Evolutionary conservation across 2,113 vertebrate genomes (phyloP), one percentile per base, ranked within the genome.

Genomic region (Saiga tatarica): DNA sequence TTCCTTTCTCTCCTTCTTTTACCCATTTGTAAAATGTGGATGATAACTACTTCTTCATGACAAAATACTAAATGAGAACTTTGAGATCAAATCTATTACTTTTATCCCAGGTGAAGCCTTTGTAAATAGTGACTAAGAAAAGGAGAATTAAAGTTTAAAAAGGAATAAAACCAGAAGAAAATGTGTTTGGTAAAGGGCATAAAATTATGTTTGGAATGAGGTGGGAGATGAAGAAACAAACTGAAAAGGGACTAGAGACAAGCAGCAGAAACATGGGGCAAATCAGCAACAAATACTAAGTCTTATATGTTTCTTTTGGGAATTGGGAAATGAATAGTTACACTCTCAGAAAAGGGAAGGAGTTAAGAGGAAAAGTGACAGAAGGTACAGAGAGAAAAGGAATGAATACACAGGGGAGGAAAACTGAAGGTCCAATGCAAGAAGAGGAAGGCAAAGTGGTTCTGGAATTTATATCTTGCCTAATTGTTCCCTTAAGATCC

Each of bases 401-500:
- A 92, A 84, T 42, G n/a, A 85, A 74, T 50, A 45, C 21, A 87
- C 36, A 91, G 50, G n/a, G 60, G 62, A 52, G 33, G 88, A 57
- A 92, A 91, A 86, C 42, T 64, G 52, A 21, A 90, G 36, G 55
- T 81, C 45, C 84, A 42, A 36, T 26, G 16, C 42, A 84, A 82
- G 71, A 59, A 79, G 57, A 96, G 81, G n/a, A 85, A 81, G 36
- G 78, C 74, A 95, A 67, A 53, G 16, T 1, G n/a, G 13, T 57
- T 91, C 86, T 93, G 60, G 85, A 87, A 91, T 89, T 67, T 71
- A 13, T 82, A 45, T 94, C 62, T 89, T 87, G n/a, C 50, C 52
- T 95, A 92, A 95, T 94, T 87, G 90, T 89, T 87, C 83, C 28
- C 78, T 91, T 82, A 92, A 88, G 89, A 86, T 62, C n/a, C 28